Base-by-base conservation (phyloP, 2,797 vertebrate species). In the Leptodactylus fallax region DNA sequence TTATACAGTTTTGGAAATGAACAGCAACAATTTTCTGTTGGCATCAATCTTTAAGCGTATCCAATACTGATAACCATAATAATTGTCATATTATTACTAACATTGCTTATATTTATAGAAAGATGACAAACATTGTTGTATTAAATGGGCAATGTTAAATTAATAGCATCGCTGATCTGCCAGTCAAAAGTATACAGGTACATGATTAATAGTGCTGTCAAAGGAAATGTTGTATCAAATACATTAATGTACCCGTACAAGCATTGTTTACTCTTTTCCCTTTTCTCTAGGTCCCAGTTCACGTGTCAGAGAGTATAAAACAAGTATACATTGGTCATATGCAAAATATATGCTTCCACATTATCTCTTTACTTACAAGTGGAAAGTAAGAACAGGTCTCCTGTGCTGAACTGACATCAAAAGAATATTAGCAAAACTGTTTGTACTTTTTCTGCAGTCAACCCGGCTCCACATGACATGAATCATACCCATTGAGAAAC, bases 171-270 rank as follows among this genome's bases (percentile, higher is more conserved):
- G 17, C 83, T 61, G 8, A 78, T 56, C 83, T 85, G 83, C n/a
- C 72, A 85, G 27, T 85, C 83, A 85, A 51, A 56, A 61, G 56
- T 63, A 53, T 76, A 77, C n/a, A 85, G 63, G 72, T 76, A 77
- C n/a, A 85, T 77, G 72, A 85, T 77, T 85, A 74, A 85, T 85
- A 77, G 83, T 23, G 71, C 56, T 85, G 83, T 85, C 83, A 80
- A 47, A 86, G 58, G 17, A 86, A 80, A 86, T 86, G 55, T 56
- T 71, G 27, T 45, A 56, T 55, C 45, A 86, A 36, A 80, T 86
- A 60, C 77, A 86, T 86, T 86, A 86, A 79, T 80, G 19, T 19
- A 80, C 51, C 7, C 17, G 71, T 80, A 79, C 65, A 80, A 51
- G 23, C 56, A 85, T 80, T 86, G 77, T 86, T 86, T 80, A 71